Evolutionary conservation across 2,888 invertebrate genomes (phyloP).

Genomic region (Argynnis bischoffii): DNA sequence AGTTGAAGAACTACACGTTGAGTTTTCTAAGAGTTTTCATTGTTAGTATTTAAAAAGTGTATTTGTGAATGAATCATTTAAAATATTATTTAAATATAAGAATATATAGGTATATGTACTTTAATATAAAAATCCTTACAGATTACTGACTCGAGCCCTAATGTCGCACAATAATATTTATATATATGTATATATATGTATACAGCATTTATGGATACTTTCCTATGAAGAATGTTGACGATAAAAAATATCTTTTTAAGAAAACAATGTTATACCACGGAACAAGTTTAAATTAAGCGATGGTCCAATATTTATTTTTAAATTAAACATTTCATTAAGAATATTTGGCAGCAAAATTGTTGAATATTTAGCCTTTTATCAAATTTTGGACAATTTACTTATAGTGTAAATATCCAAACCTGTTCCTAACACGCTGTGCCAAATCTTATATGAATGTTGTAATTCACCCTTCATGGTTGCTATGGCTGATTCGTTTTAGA

Average conservation of each 20-base stretch:
- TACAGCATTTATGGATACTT: slow-evolving; percentile 38
- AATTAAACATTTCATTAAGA: slow-evolving; percentile 15
- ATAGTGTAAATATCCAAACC: slow-evolving; percentile 44
- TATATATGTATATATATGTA: slow-evolving; percentile 13
- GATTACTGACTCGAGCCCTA: slow-evolving; percentile 11
- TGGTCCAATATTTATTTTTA: slow-evolving; percentile 26
- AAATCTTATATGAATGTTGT: slow-evolving; percentile 58
- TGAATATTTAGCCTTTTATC: slow-evolving; percentile 26
- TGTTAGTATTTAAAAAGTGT: slow-evolving; percentile 59
- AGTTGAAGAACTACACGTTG: slow-evolving; percentile 41
- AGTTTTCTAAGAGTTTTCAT: slow-evolving; percentile 56
- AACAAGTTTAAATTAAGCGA: slow-evolving; percentile 22
- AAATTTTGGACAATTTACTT: slow-evolving; percentile 44
- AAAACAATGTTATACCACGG: slow-evolving; percentile 4
- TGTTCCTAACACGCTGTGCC: slow-evolving; percentile 74
- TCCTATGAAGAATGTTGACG: slow-evolving; percentile 29
- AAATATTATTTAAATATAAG: slow-evolving; percentile 36
- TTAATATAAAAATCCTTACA: slow-evolving; percentile 10
- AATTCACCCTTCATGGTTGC: slow-evolving; percentile 42
- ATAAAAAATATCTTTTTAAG: slow-evolving; percentile 3
- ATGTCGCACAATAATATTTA: slow-evolving; percentile 40
- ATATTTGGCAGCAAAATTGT: slow-evolving; percentile 30
- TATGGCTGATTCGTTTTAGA: slow-evolving; percentile 22
- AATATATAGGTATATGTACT: slow-evolving; percentile 19
- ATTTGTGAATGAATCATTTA: slow-evolving; percentile 48